phyloP scores from a whole-genome alignment of 2,888 invertebrate species.

The Esperia sulphurella region DNA sequence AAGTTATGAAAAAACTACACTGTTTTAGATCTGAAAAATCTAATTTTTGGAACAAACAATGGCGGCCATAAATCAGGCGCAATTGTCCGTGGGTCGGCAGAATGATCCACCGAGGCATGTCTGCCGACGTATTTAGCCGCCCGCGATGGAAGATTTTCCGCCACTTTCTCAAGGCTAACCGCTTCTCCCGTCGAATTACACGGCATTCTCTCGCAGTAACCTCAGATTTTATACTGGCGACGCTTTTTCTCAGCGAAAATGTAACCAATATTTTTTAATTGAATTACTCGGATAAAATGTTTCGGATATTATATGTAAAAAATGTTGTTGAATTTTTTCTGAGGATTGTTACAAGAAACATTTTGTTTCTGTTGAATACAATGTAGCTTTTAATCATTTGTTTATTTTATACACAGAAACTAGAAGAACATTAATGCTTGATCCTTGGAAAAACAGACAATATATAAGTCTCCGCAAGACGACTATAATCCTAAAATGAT shows the following conservation, averaged over 20 bases:
- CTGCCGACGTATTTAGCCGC: neutral
- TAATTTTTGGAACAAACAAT: neutral
- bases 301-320: neutral
- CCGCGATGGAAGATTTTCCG: conserved; percentile 5
- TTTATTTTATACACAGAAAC: too few species aligned
- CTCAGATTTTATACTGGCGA: conserved; percentile 7
- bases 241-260: conserved; percentile 8
- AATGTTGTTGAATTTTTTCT: too few species aligned
- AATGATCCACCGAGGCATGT: conserved; percentile 2
- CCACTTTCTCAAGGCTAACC: conserved; percentile 1
- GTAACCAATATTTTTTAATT: conserved; percentile 11
- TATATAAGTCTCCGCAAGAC: too few species aligned
- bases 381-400: too few species aligned
- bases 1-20: too few species aligned
- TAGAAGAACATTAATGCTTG: too few species aligned
- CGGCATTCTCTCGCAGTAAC: conserved; percentile 6
- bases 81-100: conserved; percentile 8
- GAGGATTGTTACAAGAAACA: too few species aligned
- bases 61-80: neutral
- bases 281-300: conserved; percentile 9
- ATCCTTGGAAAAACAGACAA: too few species aligned
- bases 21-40: too few species aligned
- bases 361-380: too few species aligned
- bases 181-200: conserved; percentile 6
- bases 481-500: too few species aligned